Base-by-base conservation (phyloP, 2,888 invertebrate genomes). In the Catocala sponsa region DNA sequence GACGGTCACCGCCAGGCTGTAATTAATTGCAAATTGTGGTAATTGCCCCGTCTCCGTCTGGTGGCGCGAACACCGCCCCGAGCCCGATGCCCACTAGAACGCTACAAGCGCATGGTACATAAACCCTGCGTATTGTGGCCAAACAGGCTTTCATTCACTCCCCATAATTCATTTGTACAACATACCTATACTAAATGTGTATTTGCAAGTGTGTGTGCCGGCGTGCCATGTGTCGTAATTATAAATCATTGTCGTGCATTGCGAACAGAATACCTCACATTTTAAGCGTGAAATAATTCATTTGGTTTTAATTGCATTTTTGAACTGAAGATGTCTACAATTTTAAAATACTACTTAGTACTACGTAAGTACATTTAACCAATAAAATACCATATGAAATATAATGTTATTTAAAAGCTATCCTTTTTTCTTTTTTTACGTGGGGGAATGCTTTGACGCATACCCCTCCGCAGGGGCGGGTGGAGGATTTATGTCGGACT, bases 1-100 rank as follows among this genome's bases (percentile, higher is more conserved):
- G 77, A 79, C 75, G 82, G 83, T 82, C 79, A 76, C 72, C 63
- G 77, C 70, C 73, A 68, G 68, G 71, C 70, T 75, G 86, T 86
- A 88, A 88, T 89, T 89, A 90, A 89, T 90, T 86, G 86, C 85
- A 84, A 85, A 88, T 87, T 87, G 88, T 81, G 85, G 83, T 84
- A 80, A 82, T 85, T 79, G 83, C 72, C 69, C 65, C 65, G 70
- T 76, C 79, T 80, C 72, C 73, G 68, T 76, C 76, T 77, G 81
- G 67, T 68, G 49, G 64, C 67, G 56, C 67, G 49, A 72, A 62
- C 47, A 43, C 42, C 42, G 41, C 42, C 53, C 61, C 50, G 46
- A 56, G 55, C 69, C 65, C 68, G 48, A 47, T 64, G 57, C 55
- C 70, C 59, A 65, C 63, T 68, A 57, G 59, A 59, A 7, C 60